phyloP scores from a whole-genome alignment of 2,113 vertebrate species.

The Erythrocebus patas region DNA sequence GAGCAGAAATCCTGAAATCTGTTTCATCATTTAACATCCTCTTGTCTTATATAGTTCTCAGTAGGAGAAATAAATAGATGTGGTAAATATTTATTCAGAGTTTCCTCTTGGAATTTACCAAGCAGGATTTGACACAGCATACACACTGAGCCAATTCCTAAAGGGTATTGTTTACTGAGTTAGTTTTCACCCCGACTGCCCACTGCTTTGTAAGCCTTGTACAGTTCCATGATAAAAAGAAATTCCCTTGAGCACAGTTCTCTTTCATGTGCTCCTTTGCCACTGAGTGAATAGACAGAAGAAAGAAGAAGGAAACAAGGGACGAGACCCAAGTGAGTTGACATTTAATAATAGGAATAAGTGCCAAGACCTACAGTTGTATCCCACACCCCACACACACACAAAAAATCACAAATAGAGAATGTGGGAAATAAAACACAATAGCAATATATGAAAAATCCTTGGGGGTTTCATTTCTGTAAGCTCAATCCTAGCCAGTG shows the following conservation, averaged over 20 bases:
- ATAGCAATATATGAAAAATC: not conserved
- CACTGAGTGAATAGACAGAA: not conserved
- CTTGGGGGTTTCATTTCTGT: not conserved
- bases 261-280: slow-evolving; percentile 43
- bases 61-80: slow-evolving; percentile 73
- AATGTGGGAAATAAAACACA: not conserved
- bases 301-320: not conserved
- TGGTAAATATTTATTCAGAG: slow-evolving; percentile 76
- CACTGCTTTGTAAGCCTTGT: slow-evolving; percentile 34
- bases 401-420: not conserved
- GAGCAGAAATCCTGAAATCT: slow-evolving; percentile 64
- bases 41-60: slow-evolving; percentile 72
- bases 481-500: not conserved
- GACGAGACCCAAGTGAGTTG: not conserved
- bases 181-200: accelerated
- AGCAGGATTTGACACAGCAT: slow-evolving; percentile 32
- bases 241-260: slow-evolving; percentile 35
- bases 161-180: slow-evolving; percentile 13
- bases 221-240: slow-evolving; percentile 3
- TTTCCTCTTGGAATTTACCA: slow-evolving; percentile 68
- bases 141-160: not conserved
- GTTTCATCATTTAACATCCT: slow-evolving; percentile 71
- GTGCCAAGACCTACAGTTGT: not conserved
- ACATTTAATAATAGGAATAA: slow-evolving; percentile 29
- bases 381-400: not conserved